Evolutionary conservation across 2,888 invertebrate species (phyloP), one percentile per base, ranked within the genome.

Genomic region (Parelbella ahira): DNA sequence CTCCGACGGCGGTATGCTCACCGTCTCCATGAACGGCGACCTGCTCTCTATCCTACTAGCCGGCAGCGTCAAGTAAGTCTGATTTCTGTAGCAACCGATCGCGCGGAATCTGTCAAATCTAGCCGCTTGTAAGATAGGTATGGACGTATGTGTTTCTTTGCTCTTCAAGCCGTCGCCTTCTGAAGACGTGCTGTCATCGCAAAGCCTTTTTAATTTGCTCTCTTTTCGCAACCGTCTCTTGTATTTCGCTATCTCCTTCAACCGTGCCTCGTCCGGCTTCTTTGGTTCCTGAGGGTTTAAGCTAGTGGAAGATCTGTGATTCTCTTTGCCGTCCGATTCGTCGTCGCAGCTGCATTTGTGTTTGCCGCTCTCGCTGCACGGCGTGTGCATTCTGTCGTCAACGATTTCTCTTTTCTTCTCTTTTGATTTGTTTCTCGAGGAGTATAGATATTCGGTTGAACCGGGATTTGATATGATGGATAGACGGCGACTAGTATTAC

Each of bases 301-400:
- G 52, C 51, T 63, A 59, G 50, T 63, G 63, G 58, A 63, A 63
- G 59, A 59, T 45, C 51, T 53, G 25, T 51, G 58, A 51, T 62
- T 66, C 11, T 39, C 39, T 2, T 75, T 82, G 20, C 64, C 77
- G 56, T 90, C 91, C 1, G 92, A 91, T 55, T 93, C 93, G 19
- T 93, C 92, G 54, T 92, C 91, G 60, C 93, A 93, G 39, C 89
- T 91, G 72, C 94, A 94, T 51, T 92, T 92, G 67, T 94, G 94
- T 66, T 93, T 94, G 0, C 93, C 94, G 44, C 90, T 93, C 53
- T 92, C 90, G 53, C 91, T 92, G 73, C 94, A 94, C 0, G 89
- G 84, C 0, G 91, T 91, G 53, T 91, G 90, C 90, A 93, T 91
- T 50, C 93, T 81, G 57, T 94, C 93, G 60, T 93, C 93, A 6